phyloP scores from a whole-genome alignment of 2,888 invertebrate genomes.

The Gryllus longicercus region DNA sequence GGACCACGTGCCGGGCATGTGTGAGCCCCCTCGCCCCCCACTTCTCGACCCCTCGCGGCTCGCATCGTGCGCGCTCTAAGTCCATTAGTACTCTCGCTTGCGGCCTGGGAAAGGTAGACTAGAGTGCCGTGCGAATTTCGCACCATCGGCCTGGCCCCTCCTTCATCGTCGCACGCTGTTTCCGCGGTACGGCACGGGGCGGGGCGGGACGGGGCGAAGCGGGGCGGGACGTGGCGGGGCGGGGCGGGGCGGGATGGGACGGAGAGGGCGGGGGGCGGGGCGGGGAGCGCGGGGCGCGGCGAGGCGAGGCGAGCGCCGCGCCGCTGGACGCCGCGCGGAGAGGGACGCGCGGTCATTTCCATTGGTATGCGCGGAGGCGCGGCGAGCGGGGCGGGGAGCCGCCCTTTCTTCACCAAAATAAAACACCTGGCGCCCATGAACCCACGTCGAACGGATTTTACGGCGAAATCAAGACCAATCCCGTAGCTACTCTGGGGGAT shows the following conservation, averaged over 20 bases:
- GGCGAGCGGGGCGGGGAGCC: background rate
- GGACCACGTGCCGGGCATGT: background rate
- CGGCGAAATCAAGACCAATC: background rate
- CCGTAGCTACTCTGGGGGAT: background rate
- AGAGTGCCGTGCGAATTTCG: background rate
- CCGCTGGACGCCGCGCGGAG: background rate
- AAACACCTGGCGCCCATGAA: background rate
- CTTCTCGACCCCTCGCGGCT: background rate
- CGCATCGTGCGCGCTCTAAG: background rate
- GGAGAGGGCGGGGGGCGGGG: background rate
- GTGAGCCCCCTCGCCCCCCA: background rate
- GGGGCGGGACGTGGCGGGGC: no score
- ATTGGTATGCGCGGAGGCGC: background rate
- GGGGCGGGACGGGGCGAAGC: no score
- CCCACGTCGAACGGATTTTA: background rate
- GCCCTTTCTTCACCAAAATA: slow-evolving; percentile 6
- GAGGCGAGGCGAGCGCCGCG: background rate
- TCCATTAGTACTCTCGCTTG: slow-evolving; percentile 17
- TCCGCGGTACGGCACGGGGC: background rate
- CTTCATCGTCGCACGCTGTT: background rate
- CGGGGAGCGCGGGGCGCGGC: background rate
- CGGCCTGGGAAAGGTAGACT: slow-evolving; percentile 5
- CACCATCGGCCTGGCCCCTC: slow-evolving; percentile 1
- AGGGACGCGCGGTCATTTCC: slow-evolving; percentile 4
- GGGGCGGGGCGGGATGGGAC: background rate